Base-by-base conservation (phyloP, 2,797 vertebrate genomes). In the Cetoscarus ocellatus region DNA sequence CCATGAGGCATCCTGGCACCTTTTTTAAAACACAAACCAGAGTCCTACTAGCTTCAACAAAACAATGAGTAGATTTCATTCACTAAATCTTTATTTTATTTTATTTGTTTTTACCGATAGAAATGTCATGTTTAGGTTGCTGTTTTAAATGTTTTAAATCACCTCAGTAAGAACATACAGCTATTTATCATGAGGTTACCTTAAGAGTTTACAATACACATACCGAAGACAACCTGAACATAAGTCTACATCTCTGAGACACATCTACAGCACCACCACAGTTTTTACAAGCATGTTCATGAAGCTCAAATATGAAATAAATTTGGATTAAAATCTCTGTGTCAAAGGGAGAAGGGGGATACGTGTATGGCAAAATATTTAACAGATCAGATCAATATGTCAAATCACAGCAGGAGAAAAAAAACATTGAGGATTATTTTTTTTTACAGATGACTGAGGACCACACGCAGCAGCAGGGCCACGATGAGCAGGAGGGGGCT, bases 391-490 rank as follows among this genome's bases (percentile, higher is more conserved):
- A 35, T 62, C 8, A 18, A 64, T 43, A 38, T 4, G 17, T 62
- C 54, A 56, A 74, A 76, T 61, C 49, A 51, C 9, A 35, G 55
- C 47, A 77, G 34, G 2, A 27, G 27, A 27, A 2, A 27, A n/a
- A 35, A 39, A 44, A 49, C 60, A 18, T 67, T 4, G 35, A 13
- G 45, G 19, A 50, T 45, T 18, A 27, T 27, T 27, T 7, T 50
- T 15, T 15, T 54, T 93, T 81, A 95, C 49, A 89, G 45, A 45
- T 86, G 60, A 81, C 84, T 79, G 70, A 87, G 73, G 77, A 91
- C 72, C 73, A 93, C 11, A 7, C 70, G 70, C 39, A 92, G 83
- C 0, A 83, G 71, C 67, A 95, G 85, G 3, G 63, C 55, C 1
- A 80, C 7, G 0, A 88, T 74, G 60, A 95, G 70, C 70, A 95